These are phyloP conservation scores for Drosophila neotestacea DNA, from an alignment of 2,888 invertebrate species.

Conservation along the genomic window DNA sequence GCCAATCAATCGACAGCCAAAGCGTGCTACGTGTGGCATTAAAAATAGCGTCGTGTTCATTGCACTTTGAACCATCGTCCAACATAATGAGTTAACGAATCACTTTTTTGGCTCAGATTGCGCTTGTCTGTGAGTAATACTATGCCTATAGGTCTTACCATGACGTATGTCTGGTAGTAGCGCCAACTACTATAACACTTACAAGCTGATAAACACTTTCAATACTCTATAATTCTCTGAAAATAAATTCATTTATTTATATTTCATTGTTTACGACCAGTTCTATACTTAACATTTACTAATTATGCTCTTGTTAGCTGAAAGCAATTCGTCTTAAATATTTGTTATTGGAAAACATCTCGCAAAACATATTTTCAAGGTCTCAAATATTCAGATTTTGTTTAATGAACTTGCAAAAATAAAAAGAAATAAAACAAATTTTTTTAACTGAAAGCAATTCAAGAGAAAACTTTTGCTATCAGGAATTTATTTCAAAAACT, in stretches of 20 bases:
- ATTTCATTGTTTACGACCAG: background rate
- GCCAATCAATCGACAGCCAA: slow-evolving; percentile 6
- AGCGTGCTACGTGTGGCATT: slow-evolving; percentile 32
- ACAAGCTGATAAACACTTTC: background rate
- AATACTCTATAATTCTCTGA: slow-evolving; percentile 10
- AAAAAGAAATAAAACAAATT: background rate
- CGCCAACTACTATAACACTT: background rate
- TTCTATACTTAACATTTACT: background rate
- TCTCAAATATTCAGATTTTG: no score
- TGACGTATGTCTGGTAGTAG: slow-evolving; percentile 30
- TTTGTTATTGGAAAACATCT: background rate
- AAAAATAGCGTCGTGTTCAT: slow-evolving; percentile 58
- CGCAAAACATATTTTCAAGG: background rate
- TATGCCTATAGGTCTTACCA: background rate
- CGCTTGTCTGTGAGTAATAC: slow-evolving; percentile 35
- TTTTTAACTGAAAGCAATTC: no score
- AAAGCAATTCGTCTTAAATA: background rate
- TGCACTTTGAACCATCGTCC: slow-evolving; percentile 56
- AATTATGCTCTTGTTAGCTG: background rate
- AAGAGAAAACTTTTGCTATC: no score
- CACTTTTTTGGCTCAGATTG: slow-evolving; percentile 26
- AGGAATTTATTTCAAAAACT: no score
- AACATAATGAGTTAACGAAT: slow-evolving; percentile 40
- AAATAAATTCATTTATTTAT: slow-evolving; percentile 4
- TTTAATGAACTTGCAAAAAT: background rate